Percentiles rank a stretch among this genome's conserved stretches.
Conservation (phyloP, 2,113 vertebrate genomes). For the Petaurus breviceps region DNA sequence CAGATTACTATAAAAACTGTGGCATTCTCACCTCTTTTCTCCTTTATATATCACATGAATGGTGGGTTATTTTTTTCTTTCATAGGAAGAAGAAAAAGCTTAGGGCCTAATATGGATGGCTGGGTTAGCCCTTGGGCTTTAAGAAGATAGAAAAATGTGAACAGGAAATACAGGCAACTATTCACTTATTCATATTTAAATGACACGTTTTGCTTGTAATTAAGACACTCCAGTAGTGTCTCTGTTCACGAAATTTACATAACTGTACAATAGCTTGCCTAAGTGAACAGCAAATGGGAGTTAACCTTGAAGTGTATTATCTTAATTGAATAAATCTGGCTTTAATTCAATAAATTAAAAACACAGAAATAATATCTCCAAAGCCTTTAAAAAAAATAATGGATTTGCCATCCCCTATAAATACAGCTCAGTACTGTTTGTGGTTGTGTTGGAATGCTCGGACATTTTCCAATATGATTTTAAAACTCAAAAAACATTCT, state of each 20-base stretch:
- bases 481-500: slow-evolving; percentile 75
- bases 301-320: slow-evolving; percentile 89
- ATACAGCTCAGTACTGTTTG: slow-evolving; percentile 40
- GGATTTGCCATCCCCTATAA: slow-evolving; percentile 59
- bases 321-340: slow-evolving; percentile 88
- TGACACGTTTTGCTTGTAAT: slow-evolving; percentile 87
- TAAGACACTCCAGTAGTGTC: slow-evolving; percentile 87
- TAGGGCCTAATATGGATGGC: slow-evolving; percentile 64
- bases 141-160: slow-evolving; percentile 80
- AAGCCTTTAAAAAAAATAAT: slow-evolving; percentile 68
- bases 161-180: slow-evolving; percentile 84
- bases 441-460: slow-evolving; percentile 59
- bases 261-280: slow-evolving; percentile 88
- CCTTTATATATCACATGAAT: slow-evolving; percentile 41
- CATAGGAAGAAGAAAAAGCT: slow-evolving; percentile 67
- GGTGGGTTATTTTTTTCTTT: slow-evolving; percentile 21
- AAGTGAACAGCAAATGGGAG: slow-evolving; percentile 89
- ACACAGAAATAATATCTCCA: slow-evolving; percentile 79
- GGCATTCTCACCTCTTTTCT: slow-evolving; percentile 46
- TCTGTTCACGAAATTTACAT: slow-evolving; percentile 87
- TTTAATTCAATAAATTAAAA: slow-evolving; percentile 86
- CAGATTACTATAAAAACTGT: slow-evolving; percentile 51
- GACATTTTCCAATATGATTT: slow-evolving; percentile 66
- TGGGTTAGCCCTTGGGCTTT: slow-evolving; percentile 77
- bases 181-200: slow-evolving; percentile 90